Base-by-base conservation (phyloP, 64 coral and sea anemone species). In the Platygyra sinensis region DNA sequence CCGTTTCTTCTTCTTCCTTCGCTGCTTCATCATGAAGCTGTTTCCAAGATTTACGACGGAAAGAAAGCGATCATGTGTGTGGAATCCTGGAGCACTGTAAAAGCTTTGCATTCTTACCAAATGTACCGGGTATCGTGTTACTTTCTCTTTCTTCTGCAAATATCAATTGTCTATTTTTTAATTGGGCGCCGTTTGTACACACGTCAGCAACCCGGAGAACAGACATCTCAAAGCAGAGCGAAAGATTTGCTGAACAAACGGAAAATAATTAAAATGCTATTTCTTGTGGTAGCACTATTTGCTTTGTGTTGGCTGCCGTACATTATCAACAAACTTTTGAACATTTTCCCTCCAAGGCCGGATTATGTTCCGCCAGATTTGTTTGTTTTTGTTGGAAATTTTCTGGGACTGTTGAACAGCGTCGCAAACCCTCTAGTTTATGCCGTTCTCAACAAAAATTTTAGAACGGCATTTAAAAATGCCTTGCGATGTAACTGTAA, bases 201-300 rank as follows among this genome's bases (percentile, higher is more conserved):
- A 69, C 86, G 94, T 54, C 77, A 89, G 52, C 90, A 87, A 17
- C 94, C 94, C 32, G 94, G 94, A 72, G 81, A 74, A 52, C 90
- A 93, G 57, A 86, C 94, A 30, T 52, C 59, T 20, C 73, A 92
- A 86, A 88, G 67, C 20, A 92, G 85, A 64, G 83, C 87, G 11
- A 96, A 92, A 77, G 63, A 89, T 72, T 54, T 88, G 10, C 52
- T 88, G 51, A 87, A 89, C 60, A 96, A 96, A 78, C 73, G 90
- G 24, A 96, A 96, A 74, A 84, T 96, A 20, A 92, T 85, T 60
- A 92, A 96, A 67, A 96, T 96, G 94, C 38, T 96, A 16, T 92
- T 96, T 63, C 57, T 91, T 0, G 94, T 96, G 22, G 94, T 96
- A 24, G 29, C 92, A 60, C 55, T 91, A 59, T 96, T 96, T 89